A percentile compares a stretch with the other conserved stretches of the same genome.
Evolutionary conservation across 2,113 vertebrate species (phyloP).

Genomic region (Ictidomys tridecemlineatus): DNA sequence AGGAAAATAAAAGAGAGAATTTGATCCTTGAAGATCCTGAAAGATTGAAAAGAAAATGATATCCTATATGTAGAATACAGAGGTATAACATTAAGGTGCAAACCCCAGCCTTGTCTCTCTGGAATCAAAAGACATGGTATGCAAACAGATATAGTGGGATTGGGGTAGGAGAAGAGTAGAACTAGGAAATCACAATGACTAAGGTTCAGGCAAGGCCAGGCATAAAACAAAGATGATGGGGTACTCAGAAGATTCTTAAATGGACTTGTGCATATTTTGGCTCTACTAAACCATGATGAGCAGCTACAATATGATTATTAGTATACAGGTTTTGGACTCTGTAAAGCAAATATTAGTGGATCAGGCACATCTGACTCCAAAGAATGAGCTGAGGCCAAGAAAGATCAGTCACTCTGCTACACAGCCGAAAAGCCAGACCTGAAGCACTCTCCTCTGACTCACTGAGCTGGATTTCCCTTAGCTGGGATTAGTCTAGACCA

Average conservation of each 20-base stretch:
- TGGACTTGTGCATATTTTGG: background rate
- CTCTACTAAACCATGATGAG: background rate
- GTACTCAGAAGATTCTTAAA: background rate
- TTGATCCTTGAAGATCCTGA: background rate
- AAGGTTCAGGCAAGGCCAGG: background rate
- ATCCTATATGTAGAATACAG: background rate
- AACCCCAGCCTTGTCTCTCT: background rate
- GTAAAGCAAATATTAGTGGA: background rate
- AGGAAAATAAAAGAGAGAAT: background rate
- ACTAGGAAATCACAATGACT: background rate
- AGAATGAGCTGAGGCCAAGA: background rate
- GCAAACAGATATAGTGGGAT: accelerated
- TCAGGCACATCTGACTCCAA: background rate
- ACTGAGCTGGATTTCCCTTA: too few relatives aligned
- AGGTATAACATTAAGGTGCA: background rate
- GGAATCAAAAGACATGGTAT: background rate
- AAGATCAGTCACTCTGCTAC: background rate
- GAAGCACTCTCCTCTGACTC: accelerated
- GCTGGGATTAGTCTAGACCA: too few relatives aligned
- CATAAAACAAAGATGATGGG: background rate
- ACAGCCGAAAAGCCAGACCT: background rate
- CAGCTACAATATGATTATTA: background rate
- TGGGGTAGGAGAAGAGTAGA: background rate
- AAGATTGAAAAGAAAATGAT: background rate
- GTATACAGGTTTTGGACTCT: background rate